These are phyloP conservation scores for Euglossa dilemma DNA, from an alignment of 1,140 invertebrate species.

Conservation along the genomic window DNA sequence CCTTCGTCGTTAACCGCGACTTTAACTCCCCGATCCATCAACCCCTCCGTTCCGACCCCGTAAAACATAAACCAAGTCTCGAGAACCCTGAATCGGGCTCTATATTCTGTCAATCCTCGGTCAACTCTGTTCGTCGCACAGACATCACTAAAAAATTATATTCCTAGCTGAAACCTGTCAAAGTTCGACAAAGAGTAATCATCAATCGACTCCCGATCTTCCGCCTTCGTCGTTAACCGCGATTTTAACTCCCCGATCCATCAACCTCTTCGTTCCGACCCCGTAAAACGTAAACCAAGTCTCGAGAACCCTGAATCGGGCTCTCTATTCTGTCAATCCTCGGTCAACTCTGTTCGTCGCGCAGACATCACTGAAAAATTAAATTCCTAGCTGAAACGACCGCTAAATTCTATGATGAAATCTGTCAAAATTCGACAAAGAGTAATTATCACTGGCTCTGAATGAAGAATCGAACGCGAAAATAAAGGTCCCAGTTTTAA, in stretches of 20 bases:
- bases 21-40: not conserved
- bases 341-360: too few species aligned
- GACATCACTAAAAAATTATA: too few species aligned
- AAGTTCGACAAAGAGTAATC: too few species aligned
- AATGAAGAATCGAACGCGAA: slow-evolving; percentile 4
- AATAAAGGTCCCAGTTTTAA: slow-evolving; percentile 36
- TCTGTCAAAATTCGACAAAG: too few species aligned
- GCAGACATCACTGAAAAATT: too few species aligned
- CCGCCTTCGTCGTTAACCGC: not conserved
- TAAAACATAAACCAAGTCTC: not conserved
- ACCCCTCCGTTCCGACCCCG: not conserved
- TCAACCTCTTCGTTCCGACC: not conserved
- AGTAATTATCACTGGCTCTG: not conserved
- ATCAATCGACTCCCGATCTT: not conserved
- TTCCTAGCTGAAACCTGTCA: too few species aligned
- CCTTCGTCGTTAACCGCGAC: not conserved
- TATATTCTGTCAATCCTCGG: too few species aligned
- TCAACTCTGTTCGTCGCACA: too few species aligned
- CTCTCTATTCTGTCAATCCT: too few species aligned
- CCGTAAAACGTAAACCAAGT: not conserved
- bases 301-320: not conserved
- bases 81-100: not conserved
- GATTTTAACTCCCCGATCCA: not conserved
- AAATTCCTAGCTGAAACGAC: too few species aligned
- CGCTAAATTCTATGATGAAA: too few species aligned